These are phyloP conservation scores for Cavia aperea DNA, from an alignment of 2,113 vertebrate genomes.

Conservation along the genomic window DNA sequence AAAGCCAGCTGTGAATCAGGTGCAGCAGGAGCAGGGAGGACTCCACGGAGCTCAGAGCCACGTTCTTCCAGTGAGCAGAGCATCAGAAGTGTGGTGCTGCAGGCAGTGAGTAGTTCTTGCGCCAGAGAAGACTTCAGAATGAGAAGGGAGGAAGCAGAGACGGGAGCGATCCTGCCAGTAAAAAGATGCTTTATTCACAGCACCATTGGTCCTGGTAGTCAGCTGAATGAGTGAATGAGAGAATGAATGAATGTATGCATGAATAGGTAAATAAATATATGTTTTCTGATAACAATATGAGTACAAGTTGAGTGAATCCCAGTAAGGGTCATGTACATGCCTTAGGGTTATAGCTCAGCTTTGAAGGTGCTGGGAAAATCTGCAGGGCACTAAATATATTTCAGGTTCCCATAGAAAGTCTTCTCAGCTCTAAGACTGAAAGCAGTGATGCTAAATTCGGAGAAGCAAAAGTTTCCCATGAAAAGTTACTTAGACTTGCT, in stretches of 20 bases:
- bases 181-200: background rate
- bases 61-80: background rate
- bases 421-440: slow-evolving; percentile 45
- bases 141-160: background rate
- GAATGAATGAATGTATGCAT: background rate
- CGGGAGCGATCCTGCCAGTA: background rate
- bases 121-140: background rate
- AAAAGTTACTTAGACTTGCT: slow-evolving; percentile 54
- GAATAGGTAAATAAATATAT: background rate
- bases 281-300: background rate
- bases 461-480: slow-evolving; percentile 42
- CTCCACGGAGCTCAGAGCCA: background rate
- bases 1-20: background rate
- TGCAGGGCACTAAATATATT: slow-evolving; percentile 25
- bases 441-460: slow-evolving; percentile 27
- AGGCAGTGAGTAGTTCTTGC: background rate
- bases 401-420: slow-evolving; percentile 36
- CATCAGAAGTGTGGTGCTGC: background rate
- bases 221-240: background rate
- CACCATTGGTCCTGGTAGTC: background rate
- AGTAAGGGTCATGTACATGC: background rate
- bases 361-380: background rate
- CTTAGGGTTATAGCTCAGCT: background rate
- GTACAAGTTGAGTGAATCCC: background rate
- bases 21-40: background rate